Evolutionary conservation across 2,888 invertebrate genomes (phyloP), one percentile per base, ranked within the genome.

Genomic region (Epistrophe grossulariae): DNA sequence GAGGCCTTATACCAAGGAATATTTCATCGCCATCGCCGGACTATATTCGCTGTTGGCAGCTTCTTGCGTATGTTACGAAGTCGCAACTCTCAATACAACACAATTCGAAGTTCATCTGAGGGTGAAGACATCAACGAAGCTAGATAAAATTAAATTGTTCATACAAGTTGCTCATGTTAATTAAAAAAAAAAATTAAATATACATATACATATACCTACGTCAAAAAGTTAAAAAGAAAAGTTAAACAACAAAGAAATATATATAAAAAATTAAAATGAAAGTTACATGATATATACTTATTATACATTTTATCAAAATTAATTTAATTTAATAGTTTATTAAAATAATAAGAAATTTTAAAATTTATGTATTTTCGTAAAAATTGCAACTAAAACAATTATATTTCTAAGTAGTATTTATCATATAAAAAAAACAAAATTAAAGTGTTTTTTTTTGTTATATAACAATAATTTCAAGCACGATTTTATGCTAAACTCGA

Each of bases 1-100:
- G 96, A 96, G 91, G 96, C 96, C 85, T 93, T 96, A 89, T 96
- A 96, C 92, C 95, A 96, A 93, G 96, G 96, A 92, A 96, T 96
- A 91, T 96, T 96, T 92, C 96, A 96, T 93, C 95, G 96, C 89
- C 96, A 96, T 93, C 94, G 96, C 88, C 94, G 96, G 91, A 96
- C 96, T 84, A 96, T 96, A 89, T 96, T 96, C 91, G 96, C 96
- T 9, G 94, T 96, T 76, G 96, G 96, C 70, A 96, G 96, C 64
- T 96, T 96, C 91, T 93, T 96, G 81, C 94, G 96, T 88, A 96
- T 96, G 96, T 92, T 96, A 89, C 94, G 95, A 90, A 95, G 95
- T 91, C 95, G 96, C 92, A 96, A 96, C 90, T 95, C 96, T 83
- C 96, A 96, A 92, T 96, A 96, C 90, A 96, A 96, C 91, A 96